phyloP scores from a whole-genome alignment of 2,888 invertebrate genomes.

The Drosophila heteroneura region DNA sequence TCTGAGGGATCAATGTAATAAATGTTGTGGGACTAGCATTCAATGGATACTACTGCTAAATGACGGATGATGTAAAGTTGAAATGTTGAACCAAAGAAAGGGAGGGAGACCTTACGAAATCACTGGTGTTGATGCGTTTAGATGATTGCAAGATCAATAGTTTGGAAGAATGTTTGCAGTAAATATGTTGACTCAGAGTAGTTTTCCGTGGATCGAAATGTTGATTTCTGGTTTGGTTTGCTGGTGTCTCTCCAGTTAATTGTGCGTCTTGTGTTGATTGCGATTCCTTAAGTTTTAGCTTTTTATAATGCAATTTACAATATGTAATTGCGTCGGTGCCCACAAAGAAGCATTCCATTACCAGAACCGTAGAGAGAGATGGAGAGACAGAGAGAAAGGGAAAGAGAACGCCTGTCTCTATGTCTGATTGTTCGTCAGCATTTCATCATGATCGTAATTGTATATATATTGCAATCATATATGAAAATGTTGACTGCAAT shows the following conservation, averaged over 20 bases:
- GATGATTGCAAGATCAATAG: background rate
- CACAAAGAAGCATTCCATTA: constrained; percentile 25
- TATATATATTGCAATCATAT: constrained; percentile 25
- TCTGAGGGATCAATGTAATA: background rate
- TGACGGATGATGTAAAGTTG: background rate
- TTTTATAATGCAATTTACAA: constrained; percentile 70
- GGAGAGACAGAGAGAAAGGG: background rate
- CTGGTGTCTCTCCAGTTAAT: constrained; percentile 2
- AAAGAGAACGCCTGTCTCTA: background rate
- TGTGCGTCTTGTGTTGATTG: constrained; percentile 32
- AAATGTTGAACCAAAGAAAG: background rate
- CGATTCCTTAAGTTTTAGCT: constrained; percentile 27
- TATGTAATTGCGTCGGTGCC: constrained; percentile 60
- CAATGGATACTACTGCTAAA: background rate
- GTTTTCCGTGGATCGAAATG: background rate
- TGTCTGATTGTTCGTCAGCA: constrained; percentile 18
- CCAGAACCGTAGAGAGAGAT: background rate
- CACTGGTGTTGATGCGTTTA: background rate
- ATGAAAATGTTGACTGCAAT: constrained; percentile 30
- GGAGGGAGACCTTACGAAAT: background rate
- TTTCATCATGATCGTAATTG: constrained; percentile 19
- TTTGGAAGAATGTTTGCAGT: background rate
- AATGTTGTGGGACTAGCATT: background rate
- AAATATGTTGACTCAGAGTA: constrained; percentile 6
- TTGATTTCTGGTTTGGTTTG: background rate